phyloP scores from a whole-genome alignment of 2,113 vertebrate genomes.

The Donacobius atricapilla region DNA sequence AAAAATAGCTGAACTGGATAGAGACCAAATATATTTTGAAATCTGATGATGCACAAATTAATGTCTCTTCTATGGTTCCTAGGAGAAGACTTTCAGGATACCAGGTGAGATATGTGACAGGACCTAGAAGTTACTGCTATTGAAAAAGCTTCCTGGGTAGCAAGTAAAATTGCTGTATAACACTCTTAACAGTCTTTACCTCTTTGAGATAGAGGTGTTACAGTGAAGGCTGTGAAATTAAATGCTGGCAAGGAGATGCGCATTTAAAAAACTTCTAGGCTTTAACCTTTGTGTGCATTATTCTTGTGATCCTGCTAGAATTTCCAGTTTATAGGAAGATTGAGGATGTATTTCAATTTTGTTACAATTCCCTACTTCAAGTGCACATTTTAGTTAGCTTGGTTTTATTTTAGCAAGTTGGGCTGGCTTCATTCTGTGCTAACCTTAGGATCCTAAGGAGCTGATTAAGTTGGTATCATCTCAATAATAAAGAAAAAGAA shows the following conservation, averaged over 20 bases:
- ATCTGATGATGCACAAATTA: neutral
- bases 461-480: neutral
- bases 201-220: neutral
- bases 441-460: neutral
- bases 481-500: neutral
- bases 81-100: accelerated
- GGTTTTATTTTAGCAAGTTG: neutral
- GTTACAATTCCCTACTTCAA: neutral
- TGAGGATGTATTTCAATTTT: neutral
- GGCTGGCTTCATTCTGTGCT: neutral
- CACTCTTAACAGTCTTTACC: neutral
- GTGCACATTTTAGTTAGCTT: neutral
- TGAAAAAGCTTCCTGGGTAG: neutral
- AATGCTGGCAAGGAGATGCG: neutral
- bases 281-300: neutral
- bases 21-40: neutral
- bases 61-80: neutral
- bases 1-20: neutral
- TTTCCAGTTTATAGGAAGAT: neutral
- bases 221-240: neutral
- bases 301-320: neutral
- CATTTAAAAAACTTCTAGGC: neutral
- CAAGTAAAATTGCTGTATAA: neutral
- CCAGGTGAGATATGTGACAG: neutral
- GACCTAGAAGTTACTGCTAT: neutral